A percentile compares a stretch with the other conserved stretches of the same genome.
These are phyloP conservation scores for Drosophila suboccidentalis DNA, from an alignment of 2,888 invertebrate genomes.

Conservation along the genomic window DNA sequence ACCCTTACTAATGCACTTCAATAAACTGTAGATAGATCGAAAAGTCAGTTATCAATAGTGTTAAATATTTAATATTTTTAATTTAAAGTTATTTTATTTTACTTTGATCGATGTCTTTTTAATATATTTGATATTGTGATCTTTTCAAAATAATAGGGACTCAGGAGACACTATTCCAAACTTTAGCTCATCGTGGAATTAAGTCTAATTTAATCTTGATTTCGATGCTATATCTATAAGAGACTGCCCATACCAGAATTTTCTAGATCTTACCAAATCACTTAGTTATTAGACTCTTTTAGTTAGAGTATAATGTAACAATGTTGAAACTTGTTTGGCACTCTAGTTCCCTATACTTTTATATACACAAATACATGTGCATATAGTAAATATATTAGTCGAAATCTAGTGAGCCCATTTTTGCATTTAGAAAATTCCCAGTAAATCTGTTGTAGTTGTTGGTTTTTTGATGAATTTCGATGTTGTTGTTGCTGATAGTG, in stretches of 20 bases:
- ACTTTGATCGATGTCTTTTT: too few species aligned
- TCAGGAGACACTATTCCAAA: too few species aligned
- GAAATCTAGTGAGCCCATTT: constrained; percentile 30
- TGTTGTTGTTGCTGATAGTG: constrained; percentile 23
- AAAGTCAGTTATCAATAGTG: neutral
- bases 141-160: too few species aligned
- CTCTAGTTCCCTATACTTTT: constrained; percentile 14
- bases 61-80: too few species aligned
- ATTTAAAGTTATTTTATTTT: too few species aligned
- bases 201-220: too few species aligned
- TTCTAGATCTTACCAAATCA: neutral
- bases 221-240: too few species aligned
- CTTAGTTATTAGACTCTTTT: neutral
- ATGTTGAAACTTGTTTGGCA: constrained; percentile 33
- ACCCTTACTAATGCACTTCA: constrained; percentile 15
- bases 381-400: constrained; percentile 1
- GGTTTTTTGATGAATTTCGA: constrained; percentile 7
- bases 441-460: constrained; percentile 24
- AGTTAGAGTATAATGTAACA: constrained; percentile 22
- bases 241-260: too few species aligned
- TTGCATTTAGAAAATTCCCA: constrained; percentile 47
- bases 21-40: neutral
- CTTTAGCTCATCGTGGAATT: too few species aligned
- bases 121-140: too few species aligned
- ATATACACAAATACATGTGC: constrained; percentile 1